phyloP scores from a whole-genome alignment of 2,113 vertebrate genomes.

The Hemibagrus wyckioides region DNA sequence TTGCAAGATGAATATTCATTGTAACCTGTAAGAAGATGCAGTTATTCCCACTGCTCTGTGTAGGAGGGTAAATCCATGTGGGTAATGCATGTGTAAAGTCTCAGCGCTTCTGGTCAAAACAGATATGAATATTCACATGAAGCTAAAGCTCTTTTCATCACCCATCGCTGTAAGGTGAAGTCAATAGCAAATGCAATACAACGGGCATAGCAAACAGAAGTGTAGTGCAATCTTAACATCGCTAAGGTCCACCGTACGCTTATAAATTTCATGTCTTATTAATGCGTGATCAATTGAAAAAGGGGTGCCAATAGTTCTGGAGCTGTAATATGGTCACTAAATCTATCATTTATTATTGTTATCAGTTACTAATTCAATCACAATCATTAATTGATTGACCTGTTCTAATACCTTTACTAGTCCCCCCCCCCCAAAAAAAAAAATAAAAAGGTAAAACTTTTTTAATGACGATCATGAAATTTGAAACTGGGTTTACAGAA shows the following conservation, averaged over 20 bases:
- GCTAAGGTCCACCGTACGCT: background rate
- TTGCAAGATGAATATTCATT: constrained; percentile 69
- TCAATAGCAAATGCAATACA: constrained; percentile 7
- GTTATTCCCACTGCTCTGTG: constrained; percentile 74
- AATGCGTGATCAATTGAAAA: background rate
- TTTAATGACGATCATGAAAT: background rate
- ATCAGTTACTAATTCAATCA: background rate
- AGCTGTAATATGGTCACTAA: background rate
- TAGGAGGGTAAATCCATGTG: constrained; percentile 74
- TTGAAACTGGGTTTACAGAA: background rate
- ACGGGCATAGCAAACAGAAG: background rate
- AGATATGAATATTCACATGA: constrained; percentile 72
- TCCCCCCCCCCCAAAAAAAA: no score
- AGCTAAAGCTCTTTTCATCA: constrained; percentile 46
- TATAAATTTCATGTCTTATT: background rate
- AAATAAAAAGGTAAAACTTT: no score
- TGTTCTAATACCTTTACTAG: background rate
- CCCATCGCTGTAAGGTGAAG: constrained; percentile 28
- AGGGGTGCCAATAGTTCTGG: background rate
- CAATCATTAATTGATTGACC: background rate
- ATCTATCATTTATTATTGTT: background rate
- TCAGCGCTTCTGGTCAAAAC: constrained; percentile 70
- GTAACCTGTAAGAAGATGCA: constrained; percentile 67
- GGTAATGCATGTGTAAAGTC: constrained; percentile 69
- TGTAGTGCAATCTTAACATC: background rate